phyloP scores from a whole-genome alignment of 2,888 invertebrate genomes.

The Mylabris sibirica region DNA sequence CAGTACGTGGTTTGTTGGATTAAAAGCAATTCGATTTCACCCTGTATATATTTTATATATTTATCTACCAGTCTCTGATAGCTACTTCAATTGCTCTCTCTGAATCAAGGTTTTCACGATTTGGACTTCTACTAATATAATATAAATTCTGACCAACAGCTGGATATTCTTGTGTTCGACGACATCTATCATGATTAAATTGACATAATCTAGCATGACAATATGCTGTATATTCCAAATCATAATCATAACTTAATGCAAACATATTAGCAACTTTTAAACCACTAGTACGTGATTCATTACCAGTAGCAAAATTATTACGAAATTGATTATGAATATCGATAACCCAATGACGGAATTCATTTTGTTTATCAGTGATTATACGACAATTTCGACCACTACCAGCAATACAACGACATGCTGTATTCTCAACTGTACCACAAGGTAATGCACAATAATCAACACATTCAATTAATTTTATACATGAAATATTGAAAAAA shows the following conservation, averaged over 20 bases:
- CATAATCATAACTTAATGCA: neutral
- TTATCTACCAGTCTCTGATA: neutral
- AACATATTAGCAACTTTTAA: neutral
- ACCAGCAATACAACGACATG: neutral
- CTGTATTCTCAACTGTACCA: neutral
- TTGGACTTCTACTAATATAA: neutral
- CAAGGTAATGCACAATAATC: neutral
- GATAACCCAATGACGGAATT: neutral
- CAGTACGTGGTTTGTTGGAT: too few species aligned
- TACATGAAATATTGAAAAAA: neutral
- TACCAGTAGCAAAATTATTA: neutral
- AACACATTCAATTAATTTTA: neutral
- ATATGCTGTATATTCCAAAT: neutral
- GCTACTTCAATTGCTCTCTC: neutral
- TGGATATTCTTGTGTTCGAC: neutral
- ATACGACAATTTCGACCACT: neutral
- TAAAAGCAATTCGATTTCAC: too few species aligned
- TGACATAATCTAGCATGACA: neutral
- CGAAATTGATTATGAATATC: neutral
- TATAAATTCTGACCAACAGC: neutral
- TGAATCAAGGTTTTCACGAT: neutral
- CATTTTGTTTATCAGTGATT: neutral
- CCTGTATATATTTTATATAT: too few species aligned
- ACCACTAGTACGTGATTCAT: neutral
- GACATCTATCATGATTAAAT: neutral